These are phyloP conservation scores for Hydra vulgaris DNA, from an alignment of 30 jellyfish, hydroid and myxozoan species.

Conservation along the genomic window DNA sequence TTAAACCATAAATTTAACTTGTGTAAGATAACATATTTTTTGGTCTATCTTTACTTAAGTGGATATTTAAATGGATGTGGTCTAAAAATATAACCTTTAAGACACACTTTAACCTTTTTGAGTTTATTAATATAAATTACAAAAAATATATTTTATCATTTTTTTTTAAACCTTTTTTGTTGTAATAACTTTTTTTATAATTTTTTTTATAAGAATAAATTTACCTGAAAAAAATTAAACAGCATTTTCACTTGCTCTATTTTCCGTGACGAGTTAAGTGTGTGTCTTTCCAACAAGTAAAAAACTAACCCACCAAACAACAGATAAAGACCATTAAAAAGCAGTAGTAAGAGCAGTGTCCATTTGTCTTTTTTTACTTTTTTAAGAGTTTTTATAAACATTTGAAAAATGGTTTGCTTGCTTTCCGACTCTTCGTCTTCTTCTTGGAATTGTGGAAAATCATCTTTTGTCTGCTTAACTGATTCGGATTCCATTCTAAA, in stretches of 20 bases:
- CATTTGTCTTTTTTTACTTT: background rate
- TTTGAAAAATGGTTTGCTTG: background rate
- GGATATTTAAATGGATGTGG: too few relatives aligned
- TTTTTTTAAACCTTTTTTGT: too few relatives aligned
- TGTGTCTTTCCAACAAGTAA: constrained; percentile 45
- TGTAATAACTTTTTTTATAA: background rate
- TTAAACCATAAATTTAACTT: too few relatives aligned
- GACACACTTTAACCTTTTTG: too few relatives aligned
- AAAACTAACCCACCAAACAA: constrained; percentile 75
- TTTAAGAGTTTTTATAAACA: background rate
- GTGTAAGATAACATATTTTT: too few relatives aligned
- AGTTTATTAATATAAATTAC: too few relatives aligned
- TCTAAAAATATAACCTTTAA: too few relatives aligned
- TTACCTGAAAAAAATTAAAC: constrained; percentile 35
- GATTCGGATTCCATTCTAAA: background rate
- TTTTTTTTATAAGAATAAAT: background rate
- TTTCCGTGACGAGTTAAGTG: constrained; percentile 10
- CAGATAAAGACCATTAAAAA: constrained; percentile 72
- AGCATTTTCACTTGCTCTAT: constrained; percentile 27
- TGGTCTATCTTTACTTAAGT: too few relatives aligned
- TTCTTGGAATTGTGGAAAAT: background rate
- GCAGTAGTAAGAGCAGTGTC: constrained; percentile 41
- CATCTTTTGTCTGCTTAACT: background rate
- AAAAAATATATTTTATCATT: too few relatives aligned
- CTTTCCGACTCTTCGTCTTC: background rate